Base-by-base conservation (phyloP, 2,888 invertebrate species). In the Spialia ferax region DNA sequence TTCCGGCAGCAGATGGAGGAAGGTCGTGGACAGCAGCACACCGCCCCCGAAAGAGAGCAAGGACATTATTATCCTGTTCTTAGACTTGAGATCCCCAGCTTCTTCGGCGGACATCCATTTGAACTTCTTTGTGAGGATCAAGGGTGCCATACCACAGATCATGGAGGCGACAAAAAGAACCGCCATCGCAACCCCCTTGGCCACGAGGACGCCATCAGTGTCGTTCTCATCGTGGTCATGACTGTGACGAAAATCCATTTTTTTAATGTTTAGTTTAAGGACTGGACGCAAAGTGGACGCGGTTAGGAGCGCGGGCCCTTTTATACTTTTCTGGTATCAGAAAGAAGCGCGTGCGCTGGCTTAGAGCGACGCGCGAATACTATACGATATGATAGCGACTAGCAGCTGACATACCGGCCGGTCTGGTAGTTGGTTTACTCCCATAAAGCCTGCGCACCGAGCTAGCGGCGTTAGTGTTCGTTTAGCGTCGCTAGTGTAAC, bases 1-100 rank as follows among this genome's bases (percentile, higher is more conserved):
- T 90, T 97, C 97, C 0, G 97, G 97, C 65, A 97, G 88, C 76
- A 98, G 89, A 79, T 98, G 97, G 73, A 97, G 86, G 80, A 98
- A 97, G 4, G 97, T 97, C 2, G 97, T 97, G 71, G 96, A 96
- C 45, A 98, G 88, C 18, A 98, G 89, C 0, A 97, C 97, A 10
- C 97, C 97, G n/a, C 97, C 97, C 15, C 97, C 97, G 73, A 97
- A 96, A n/a, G 97, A 96, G 22, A 97, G 89, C 23, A 97, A 85
- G 20, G 96, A 87, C 77, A 95, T 93, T 29, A 96, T 95, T 20
- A 94, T 77, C 71, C 81, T 82, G 74, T 94, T 94, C 8, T 94
- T 95, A 4, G 88, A 84, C 74, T 89, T 91, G 38, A 94, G 85
- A 69, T 87, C 87, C 59, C 92, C 91, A 0, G 94, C 92, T 20